Conservation (phyloP, 2,888 invertebrate species). For the Ligdia adustata region DNA sequence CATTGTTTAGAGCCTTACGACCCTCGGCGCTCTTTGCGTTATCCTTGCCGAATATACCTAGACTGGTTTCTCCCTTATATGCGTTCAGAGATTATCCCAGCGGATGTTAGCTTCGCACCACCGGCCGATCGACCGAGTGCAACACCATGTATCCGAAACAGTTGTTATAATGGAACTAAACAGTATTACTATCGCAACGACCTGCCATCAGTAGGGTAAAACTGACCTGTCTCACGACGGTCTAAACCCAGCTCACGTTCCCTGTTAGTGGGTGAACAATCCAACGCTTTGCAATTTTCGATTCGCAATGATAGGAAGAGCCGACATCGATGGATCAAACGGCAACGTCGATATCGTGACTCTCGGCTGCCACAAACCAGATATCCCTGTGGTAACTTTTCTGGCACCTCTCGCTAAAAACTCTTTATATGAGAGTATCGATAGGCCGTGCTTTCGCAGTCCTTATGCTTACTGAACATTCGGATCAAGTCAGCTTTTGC, state of each 20-base stretch:
- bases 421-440: constrained; percentile 85
- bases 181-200: constrained; percentile 83
- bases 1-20: constrained; percentile 76
- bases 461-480: constrained; percentile 86
- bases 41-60: constrained; percentile 51
- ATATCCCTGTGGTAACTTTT: constrained; percentile 90
- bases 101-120: constrained; percentile 79
- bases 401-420: constrained; percentile 87
- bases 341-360: constrained; percentile 87
- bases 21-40: constrained; percentile 63
- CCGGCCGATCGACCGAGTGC: constrained; percentile 79
- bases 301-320: constrained; percentile 90
- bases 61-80: constrained; percentile 81
- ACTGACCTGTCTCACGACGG: constrained; percentile 86
- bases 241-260: constrained; percentile 87
- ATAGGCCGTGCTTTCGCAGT: constrained; percentile 87
- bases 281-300: constrained; percentile 88
- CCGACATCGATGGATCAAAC: constrained; percentile 90
- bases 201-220: constrained; percentile 84
- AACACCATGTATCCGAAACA: constrained; percentile 70
- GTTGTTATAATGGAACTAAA: constrained; percentile 53
- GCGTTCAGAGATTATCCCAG: constrained; percentile 78
- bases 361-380: constrained; percentile 87
- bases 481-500: constrained; percentile 87
- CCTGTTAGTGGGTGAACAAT: constrained; percentile 88